phyloP scores from a whole-genome alignment of 2,797 vertebrate species.

The Hylomyscus alleni region DNA sequence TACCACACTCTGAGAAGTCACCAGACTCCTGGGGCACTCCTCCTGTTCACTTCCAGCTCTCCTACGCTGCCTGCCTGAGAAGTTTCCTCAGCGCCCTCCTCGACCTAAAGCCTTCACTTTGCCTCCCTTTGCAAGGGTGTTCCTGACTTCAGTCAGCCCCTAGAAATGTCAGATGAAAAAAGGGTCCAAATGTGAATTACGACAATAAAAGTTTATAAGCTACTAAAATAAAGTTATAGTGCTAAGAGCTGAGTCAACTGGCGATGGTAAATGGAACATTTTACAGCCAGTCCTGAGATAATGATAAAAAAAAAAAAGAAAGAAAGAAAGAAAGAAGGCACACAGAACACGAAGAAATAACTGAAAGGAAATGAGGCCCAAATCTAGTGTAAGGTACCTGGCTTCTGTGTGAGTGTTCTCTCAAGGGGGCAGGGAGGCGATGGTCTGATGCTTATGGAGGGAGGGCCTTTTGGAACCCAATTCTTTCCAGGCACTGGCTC shows the following conservation, averaged over 20 bases:
- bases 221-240: slow-evolving; percentile 89
- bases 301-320: slow-evolving; percentile 51
- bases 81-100: neutral
- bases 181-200: slow-evolving; percentile 86
- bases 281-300: slow-evolving; percentile 81
- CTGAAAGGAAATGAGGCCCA: slow-evolving; percentile 20
- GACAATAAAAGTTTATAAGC: slow-evolving; percentile 90
- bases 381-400: neutral
- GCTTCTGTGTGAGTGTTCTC: neutral
- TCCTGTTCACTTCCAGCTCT: neutral
- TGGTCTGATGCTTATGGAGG: neutral
- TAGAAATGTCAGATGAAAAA: slow-evolving; percentile 86
- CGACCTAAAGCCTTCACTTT: slow-evolving; percentile 27
- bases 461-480: neutral
- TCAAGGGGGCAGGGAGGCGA: neutral
- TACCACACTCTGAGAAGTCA: neutral
- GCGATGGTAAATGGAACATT: slow-evolving; percentile 84
- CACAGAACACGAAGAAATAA: slow-evolving; percentile 68
- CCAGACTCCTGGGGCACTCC: neutral
- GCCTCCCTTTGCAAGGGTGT: slow-evolving; percentile 71
- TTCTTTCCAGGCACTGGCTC: neutral
- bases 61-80: neutral
- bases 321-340: neutral
- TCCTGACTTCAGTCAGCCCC: slow-evolving; percentile 76
- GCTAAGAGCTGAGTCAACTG: slow-evolving; percentile 87